Base-by-base conservation (phyloP, 1,140 invertebrate species). In the Protaetia brevitarsis region DNA sequence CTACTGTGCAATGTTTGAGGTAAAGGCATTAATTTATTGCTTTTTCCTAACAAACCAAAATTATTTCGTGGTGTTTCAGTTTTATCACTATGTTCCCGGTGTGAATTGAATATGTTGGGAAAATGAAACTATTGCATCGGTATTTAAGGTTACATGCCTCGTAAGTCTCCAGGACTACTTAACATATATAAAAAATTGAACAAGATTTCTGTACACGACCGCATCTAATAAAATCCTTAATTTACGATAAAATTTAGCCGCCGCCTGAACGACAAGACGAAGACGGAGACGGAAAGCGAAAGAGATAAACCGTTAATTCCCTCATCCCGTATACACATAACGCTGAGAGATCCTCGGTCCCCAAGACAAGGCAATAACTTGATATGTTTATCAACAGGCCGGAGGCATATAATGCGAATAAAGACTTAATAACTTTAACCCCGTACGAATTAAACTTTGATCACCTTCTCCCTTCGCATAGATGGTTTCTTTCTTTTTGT, bases 301-400 rank as follows among this genome's bases (percentile, higher is more conserved):
- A 8, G 41, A 51, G 60, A 63, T 26, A 36, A 26, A 31, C 36
- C 27, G 30, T 63, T 36, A 41, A 36, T 63, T 63, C 36, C n/a
- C 60, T 31, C 30, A 27, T 41, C 36, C 31, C 41, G 41, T 51
- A 51, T 51, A 51, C 19, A 51, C 41, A 51, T 51, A 51, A 51
- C 41, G 41, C 26, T 51, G 41, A 19, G 41, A 37, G 34, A 37
- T 63, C 7, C 7, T 41, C 36, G 30, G 30, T 27, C 27, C 27
- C 60, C 29, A 63, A 63, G 60, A 63, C 60, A 63, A 63, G 60
- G 60, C 36, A 34, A 63, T 63, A 63, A 63, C 60, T 63, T 63
- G 60, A 63, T 63, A 63, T 63, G 60, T 63, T 63, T 63, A 63
- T 63, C 60, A 63, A 63, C 60, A 41, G 31, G 31, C 60, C 36